Evolutionary conservation across 53 echinoderm and acorn worm genomes (phyloP).

Genomic region (Hippasteria phrygiana): DNA sequence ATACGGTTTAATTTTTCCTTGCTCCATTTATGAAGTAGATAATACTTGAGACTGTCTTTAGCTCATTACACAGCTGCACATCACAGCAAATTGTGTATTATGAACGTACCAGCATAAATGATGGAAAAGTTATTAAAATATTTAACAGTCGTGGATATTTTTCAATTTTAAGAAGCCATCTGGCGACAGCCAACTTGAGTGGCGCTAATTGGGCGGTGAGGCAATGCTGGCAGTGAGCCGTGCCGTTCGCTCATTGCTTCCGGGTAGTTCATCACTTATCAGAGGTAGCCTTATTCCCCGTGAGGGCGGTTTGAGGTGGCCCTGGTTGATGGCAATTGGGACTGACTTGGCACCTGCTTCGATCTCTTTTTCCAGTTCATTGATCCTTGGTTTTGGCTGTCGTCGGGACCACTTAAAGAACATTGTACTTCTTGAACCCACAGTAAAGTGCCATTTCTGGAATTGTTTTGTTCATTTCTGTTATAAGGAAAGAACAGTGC

Average conservation of each 20-base stretch:
- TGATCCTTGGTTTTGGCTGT: not conserved
- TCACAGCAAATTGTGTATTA: not conserved
- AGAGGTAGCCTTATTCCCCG: not conserved
- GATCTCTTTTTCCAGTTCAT: not conserved
- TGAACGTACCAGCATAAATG: not conserved
- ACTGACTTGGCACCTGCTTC: constrained; percentile 6
- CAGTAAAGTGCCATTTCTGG: not conserved
- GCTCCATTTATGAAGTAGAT: too few species aligned
- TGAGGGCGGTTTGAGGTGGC: not conserved
- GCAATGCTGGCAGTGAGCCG: not conserved
- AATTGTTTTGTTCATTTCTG: too few species aligned
- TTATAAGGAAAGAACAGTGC: too few species aligned
- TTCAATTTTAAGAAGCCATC: not conserved
- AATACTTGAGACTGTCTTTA: not conserved
- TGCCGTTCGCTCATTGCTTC: not conserved
- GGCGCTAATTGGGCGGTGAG: too few species aligned
- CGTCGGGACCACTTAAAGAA: not conserved
- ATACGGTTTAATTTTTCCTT: too few species aligned
- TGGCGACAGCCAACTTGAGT: not conserved
- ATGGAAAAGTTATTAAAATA: not conserved
- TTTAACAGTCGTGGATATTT: not conserved
- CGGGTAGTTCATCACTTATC: constrained; percentile 9
- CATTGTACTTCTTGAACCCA: not conserved
- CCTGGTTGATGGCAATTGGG: not conserved
- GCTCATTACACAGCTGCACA: not conserved